A percentile compares a stretch with the other conserved stretches of the same genome.
Evolutionary conservation across 2,113 vertebrate species (phyloP).

Genomic region (Actenoides lindsayi): DNA sequence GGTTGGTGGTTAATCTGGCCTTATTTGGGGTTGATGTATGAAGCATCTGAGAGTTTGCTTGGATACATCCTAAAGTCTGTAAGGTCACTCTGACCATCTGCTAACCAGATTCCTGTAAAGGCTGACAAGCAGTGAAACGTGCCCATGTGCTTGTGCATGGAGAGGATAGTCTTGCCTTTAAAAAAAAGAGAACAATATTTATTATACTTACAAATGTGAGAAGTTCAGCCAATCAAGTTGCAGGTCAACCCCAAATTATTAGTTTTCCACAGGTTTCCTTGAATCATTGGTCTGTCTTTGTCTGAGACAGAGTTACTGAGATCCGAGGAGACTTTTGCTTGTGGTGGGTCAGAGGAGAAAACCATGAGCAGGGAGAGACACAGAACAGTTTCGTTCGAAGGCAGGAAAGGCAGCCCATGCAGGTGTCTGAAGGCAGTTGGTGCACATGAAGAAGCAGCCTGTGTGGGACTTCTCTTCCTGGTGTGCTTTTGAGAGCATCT

Average conservation of each 20-base stretch:
- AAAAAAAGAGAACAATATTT: background rate
- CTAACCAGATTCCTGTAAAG: background rate
- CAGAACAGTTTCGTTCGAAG: background rate
- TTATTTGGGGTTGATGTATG: background rate
- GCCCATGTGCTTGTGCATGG: fast-evolving
- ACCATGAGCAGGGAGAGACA: background rate
- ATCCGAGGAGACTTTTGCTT: background rate
- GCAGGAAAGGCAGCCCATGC: background rate
- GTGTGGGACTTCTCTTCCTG: background rate
- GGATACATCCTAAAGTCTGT: background rate
- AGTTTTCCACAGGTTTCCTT: background rate
- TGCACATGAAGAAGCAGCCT: background rate
- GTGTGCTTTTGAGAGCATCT: background rate
- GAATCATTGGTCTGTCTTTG: background rate
- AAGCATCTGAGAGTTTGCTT: background rate
- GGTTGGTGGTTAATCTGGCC: background rate
- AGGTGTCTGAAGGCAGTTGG: background rate
- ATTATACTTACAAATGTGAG: background rate
- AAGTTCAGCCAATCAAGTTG: background rate
- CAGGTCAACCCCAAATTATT: background rate
- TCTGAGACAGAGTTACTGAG: background rate
- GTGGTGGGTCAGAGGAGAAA: background rate
- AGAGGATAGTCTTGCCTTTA: background rate
- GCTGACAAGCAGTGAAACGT: background rate
- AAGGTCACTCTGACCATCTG: background rate